A percentile compares a stretch with the other conserved stretches of the same genome.
Evolutionary conservation across 37 sponge, comb jelly and placozoan genomes (phyloP).

Genomic region (Geodia barretti): DNA sequence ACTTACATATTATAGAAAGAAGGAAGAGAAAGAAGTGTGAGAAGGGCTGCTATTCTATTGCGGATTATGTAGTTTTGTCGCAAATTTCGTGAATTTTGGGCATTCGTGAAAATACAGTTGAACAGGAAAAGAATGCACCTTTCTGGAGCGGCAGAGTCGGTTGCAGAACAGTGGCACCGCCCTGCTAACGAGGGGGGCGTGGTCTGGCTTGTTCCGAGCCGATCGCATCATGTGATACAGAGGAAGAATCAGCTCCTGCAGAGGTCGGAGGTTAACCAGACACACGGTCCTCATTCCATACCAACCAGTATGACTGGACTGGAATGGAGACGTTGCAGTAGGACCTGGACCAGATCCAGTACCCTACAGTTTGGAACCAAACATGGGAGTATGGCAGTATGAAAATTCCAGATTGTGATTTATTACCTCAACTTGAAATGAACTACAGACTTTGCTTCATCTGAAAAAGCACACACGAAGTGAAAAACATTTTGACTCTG

Average conservation of each 20-base stretch:
- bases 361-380: slow-evolving; percentile 9
- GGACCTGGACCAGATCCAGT: slow-evolving; percentile 54
- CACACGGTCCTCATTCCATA: not conserved
- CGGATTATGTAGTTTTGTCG: not conserved
- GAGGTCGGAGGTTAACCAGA: not conserved
- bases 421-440: slow-evolving; percentile 56
- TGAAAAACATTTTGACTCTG: not conserved
- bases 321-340: slow-evolving; percentile 28
- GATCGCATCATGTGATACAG: slow-evolving; percentile 32
- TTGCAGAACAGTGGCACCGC: slow-evolving; percentile 14
- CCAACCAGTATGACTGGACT: slow-evolving; percentile 56
- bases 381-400: not conserved
- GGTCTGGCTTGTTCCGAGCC: slow-evolving; percentile 4
- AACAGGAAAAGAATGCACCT: slow-evolving; percentile 8
- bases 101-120: not conserved
- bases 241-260: slow-evolving; percentile 60
- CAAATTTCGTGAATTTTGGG: too few species aligned
- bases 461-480: slow-evolving; percentile 14
- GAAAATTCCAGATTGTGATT: not conserved
- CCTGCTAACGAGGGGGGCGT: slow-evolving; percentile 17
- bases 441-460: slow-evolving; percentile 27
- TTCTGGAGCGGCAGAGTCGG: slow-evolving; percentile 50
- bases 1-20: too few species aligned
- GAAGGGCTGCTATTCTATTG: too few species aligned
- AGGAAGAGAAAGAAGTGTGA: too few species aligned